Evolutionary conservation across 2,888 invertebrate genomes (phyloP), one percentile per base, ranked within the genome.

Genomic region (Chouioia cunea): DNA sequence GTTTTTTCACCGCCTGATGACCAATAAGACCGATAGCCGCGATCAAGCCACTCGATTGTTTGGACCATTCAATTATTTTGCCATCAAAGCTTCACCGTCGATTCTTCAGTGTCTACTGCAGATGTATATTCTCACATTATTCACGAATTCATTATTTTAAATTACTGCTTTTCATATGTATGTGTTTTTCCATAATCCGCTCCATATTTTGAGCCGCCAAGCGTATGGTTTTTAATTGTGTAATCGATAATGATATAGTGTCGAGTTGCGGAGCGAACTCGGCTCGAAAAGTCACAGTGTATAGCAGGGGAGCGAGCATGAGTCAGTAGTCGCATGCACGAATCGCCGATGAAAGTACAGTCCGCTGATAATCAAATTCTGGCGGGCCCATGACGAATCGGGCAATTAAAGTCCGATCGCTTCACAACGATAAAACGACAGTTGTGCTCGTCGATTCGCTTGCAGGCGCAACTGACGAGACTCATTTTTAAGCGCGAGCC

Each of bases 51-150:
- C 76, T 80, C 82, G 83, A 85, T 85, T 83, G 78, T 74, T 72
- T 80, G 76, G 79, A 82, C 80, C 83, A 78, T 83, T 84, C 85
- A 85, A 85, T 85, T 85, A 85, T 85, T 84, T 85, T 80, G 83
- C 85, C 82, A 85, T 85, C 83, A 85, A 78, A 80, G 77, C 54
- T 12, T 27, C 48, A 16, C 71, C 16, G 66, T 72, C 69, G 73
- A 68, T 71, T 50, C 2, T 10, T 18, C 50, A 16, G 27, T 16
- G 16, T 67, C 69, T 68, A 63, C 10, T 1, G 36, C 6, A 1
- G 65, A 64, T 68, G 62, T 65, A 20, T 53, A 62, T 74, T 74
- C 70, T 64, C 74, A 69, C 74, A 73, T 76, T 67, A 74, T 70
- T 74, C 65, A 53, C 70, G 57, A 68, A 53, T 76, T 75, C 22